Evolutionary conservation across 2,888 invertebrate genomes (phyloP).

Genomic region (Nebria salina): DNA sequence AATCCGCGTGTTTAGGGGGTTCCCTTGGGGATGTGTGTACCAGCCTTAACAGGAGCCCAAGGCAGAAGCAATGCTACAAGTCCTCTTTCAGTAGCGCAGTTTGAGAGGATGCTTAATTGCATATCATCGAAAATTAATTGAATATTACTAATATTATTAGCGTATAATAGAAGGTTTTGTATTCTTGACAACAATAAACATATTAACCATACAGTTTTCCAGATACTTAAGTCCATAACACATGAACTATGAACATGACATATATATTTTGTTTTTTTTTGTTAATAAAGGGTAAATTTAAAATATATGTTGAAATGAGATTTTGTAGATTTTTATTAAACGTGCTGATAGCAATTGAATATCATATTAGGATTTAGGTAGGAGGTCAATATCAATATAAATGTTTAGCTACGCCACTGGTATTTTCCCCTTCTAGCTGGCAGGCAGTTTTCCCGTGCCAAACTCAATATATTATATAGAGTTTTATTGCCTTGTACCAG

Average conservation of each 20-base stretch:
- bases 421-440: not conserved
- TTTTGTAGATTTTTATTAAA: too few species aligned
- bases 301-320: too few species aligned
- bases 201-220: too few species aligned
- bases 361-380: not conserved
- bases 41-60: not conserved
- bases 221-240: too few species aligned
- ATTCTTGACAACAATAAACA: too few species aligned
- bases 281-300: too few species aligned
- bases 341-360: too few species aligned
- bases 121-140: not conserved
- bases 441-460: constrained; percentile 45
- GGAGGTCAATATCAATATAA: not conserved
- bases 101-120: not conserved
- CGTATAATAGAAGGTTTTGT: too few species aligned
- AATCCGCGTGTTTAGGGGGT: constrained; percentile 49
- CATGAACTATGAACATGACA: too few species aligned
- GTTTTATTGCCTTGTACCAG: constrained; percentile 62
- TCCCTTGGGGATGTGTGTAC: constrained; percentile 24
- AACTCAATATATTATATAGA: constrained; percentile 63
- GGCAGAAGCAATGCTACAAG: not conserved
- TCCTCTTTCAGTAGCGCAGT: not conserved
- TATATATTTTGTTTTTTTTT: too few species aligned
- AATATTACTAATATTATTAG: too few species aligned
- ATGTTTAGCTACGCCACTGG: not conserved